Evolutionary conservation across 2,888 invertebrate species (phyloP).

Genomic region (Scrobipalpa atriplicella): DNA sequence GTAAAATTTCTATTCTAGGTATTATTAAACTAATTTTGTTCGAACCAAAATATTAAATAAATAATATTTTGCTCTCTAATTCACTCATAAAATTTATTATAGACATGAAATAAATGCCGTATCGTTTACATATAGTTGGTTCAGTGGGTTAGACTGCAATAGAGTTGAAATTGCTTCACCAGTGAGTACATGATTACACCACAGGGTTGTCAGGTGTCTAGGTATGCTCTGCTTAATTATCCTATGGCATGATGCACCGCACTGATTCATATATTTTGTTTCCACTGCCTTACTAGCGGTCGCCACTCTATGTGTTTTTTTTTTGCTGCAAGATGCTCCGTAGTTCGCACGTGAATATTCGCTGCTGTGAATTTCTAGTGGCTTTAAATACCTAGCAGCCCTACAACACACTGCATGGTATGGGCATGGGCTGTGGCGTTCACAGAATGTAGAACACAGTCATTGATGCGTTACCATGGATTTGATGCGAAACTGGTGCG

Average conservation of each 20-base stretch:
- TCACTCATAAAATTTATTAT: background rate
- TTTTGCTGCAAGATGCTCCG: no score
- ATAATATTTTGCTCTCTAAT: background rate
- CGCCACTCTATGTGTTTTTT: no score
- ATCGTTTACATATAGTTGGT: background rate
- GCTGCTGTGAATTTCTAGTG: background rate
- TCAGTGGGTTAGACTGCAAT: constrained; percentile 5
- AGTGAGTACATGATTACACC: constrained; percentile 12
- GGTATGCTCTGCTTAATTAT: no score
- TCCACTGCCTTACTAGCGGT: no score
- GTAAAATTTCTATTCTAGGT: no score
- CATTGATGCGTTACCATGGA: constrained; percentile 17
- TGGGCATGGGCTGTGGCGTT: constrained; percentile 3
- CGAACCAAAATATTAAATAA: no score
- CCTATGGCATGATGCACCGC: no score
- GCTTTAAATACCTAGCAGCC: no score
- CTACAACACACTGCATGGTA: background rate
- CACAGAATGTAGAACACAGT: constrained; percentile 2
- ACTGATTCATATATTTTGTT: no score
- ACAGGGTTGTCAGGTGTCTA: background rate
- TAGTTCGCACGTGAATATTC: no score
- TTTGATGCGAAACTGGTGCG: background rate
- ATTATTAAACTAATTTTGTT: no score
- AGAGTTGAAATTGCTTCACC: background rate
- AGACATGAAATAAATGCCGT: background rate